Percentiles rank a stretch among this genome's conserved stretches.
phyloP scores from a whole-genome alignment of 1,140 invertebrate species.

The Callitettix versicolor region DNA sequence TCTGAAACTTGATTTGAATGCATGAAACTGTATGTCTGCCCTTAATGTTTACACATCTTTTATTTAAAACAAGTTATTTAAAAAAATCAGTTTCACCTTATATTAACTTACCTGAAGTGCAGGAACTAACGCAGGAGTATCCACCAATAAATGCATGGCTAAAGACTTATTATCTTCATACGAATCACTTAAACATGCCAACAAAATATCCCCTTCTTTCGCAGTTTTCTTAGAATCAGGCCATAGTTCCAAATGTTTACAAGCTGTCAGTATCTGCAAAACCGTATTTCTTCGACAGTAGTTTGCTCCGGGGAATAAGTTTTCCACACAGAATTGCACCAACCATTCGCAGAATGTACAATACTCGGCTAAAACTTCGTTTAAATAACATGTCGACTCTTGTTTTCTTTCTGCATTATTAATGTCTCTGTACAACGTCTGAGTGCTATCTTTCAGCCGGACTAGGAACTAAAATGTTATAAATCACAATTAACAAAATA shows the following conservation, averaged over 20 bases:
- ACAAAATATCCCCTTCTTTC: conserved; percentile 7
- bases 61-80: too few relatives aligned
- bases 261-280: conserved; percentile 41
- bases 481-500: not conserved
- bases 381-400: conserved; percentile 9
- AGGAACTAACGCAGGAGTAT: conserved; percentile 32
- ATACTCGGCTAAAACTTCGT: conserved; percentile 23
- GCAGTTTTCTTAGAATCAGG: conserved; percentile 9
- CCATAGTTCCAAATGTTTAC: conserved; percentile 19
- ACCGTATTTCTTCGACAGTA: conserved; percentile 53
- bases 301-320: conserved; percentile 56
- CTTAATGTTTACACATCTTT: too few relatives aligned
- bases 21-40: too few relatives aligned
- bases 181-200: conserved; percentile 44
- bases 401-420: conserved; percentile 17
- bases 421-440: conserved; percentile 22
- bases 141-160: conserved; percentile 42
- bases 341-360: conserved; percentile 40
- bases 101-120: conserved; percentile 33
- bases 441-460: conserved; percentile 32
- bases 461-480: conserved; percentile 29
- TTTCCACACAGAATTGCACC: conserved; percentile 39
- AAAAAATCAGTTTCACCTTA: too few relatives aligned
- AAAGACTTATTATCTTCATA: conserved; percentile 70
- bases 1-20: too few relatives aligned